A percentile compares a stretch with the other conserved stretches of the same genome.
phyloP scores from a whole-genome alignment of 2,113 vertebrate species.

The Thermophis baileyi region DNA sequence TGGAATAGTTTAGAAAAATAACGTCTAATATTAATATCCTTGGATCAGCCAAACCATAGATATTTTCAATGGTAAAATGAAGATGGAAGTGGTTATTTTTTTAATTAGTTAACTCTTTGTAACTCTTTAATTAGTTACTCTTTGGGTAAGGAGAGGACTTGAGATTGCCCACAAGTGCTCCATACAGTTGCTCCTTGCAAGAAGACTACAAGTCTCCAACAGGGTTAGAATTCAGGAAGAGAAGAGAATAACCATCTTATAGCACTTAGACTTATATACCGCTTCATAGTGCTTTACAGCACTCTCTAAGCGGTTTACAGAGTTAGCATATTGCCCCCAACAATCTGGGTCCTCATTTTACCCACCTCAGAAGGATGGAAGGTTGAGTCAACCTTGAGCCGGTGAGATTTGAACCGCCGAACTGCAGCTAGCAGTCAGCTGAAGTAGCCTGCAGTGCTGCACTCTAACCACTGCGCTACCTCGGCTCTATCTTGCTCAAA shows the following conservation, averaged over 20 bases:
- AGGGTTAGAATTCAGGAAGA: neutral
- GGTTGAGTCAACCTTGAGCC: too few species aligned
- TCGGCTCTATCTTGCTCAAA: too few species aligned
- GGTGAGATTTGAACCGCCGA: too few species aligned
- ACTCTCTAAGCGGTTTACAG: too few species aligned
- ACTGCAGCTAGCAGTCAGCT: too few species aligned
- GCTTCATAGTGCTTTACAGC: too few species aligned
- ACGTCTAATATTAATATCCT: slow-evolving; percentile 58
- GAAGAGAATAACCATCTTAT: neutral
- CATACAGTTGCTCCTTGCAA: neutral
- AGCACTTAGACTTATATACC: too few species aligned
- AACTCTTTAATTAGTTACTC: neutral
- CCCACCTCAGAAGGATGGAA: too few species aligned
- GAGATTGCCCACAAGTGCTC: neutral
- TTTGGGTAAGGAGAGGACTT: neutral
- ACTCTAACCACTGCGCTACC: too few species aligned
- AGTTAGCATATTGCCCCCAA: too few species aligned
- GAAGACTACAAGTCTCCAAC: neutral
- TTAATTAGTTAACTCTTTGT: neutral
- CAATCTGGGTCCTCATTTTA: too few species aligned
- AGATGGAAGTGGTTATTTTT: slow-evolving; percentile 42
- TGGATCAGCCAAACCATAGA: slow-evolving; percentile 51
- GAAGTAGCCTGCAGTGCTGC: too few species aligned
- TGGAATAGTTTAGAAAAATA: slow-evolving; percentile 60
- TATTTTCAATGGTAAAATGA: slow-evolving; percentile 37